Evolutionary conservation across 2,113 vertebrate genomes (phyloP).

Genomic region (Neomonachus schauinslandi): DNA sequence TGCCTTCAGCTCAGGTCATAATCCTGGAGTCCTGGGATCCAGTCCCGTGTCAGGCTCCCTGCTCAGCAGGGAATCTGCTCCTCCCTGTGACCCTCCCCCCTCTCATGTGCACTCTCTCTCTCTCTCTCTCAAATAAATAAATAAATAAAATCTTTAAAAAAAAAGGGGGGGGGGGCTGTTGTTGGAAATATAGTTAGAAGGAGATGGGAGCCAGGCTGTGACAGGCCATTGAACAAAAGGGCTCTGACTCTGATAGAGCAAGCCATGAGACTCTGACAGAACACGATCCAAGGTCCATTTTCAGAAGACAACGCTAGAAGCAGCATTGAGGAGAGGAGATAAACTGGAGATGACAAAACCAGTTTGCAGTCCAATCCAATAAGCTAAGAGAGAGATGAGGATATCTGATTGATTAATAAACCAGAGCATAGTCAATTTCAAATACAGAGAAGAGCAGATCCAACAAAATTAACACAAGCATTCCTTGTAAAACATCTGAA

Average conservation of each 20-base stretch:
- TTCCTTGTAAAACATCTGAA: neutral
- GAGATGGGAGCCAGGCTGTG: neutral
- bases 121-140: too few species aligned
- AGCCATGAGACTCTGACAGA: neutral
- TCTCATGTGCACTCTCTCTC: too few species aligned
- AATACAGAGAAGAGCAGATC: neutral
- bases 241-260: neutral
- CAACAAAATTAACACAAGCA: neutral
- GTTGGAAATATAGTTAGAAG: neutral
- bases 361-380: neutral
- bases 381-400: neutral
- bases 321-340: neutral
- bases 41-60: too few species aligned
- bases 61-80: too few species aligned
- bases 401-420: neutral
- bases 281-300: neutral
- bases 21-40: too few species aligned
- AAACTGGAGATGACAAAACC: neutral
- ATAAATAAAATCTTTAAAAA: neutral
- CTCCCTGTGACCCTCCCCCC: too few species aligned
- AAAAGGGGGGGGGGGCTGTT: accelerated
- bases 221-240: neutral
- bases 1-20: too few species aligned
- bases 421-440: neutral
- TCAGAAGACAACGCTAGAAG: neutral